Conservation (phyloP, 2,888 invertebrate genomes). For the Branchellion lobata region DNA sequence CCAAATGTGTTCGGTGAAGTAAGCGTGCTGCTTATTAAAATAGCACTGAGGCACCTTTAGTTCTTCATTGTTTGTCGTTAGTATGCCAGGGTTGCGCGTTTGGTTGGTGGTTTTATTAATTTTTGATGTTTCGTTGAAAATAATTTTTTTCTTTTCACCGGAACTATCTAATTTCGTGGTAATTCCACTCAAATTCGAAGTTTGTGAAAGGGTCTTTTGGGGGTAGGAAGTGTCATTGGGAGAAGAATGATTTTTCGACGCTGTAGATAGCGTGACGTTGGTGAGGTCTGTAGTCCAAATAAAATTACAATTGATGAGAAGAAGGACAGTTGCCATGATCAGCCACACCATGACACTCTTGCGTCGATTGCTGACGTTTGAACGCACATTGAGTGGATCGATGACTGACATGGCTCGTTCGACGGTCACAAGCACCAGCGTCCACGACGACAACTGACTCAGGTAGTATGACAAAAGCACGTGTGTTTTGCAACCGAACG, state of each 20-base stretch:
- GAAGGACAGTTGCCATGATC: neutral
- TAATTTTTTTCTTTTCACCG: no score
- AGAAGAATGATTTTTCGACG: neutral
- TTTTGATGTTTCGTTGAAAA: no score
- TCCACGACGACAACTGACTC: constrained; percentile 39
- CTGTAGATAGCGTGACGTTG: neutral
- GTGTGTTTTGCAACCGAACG: constrained; percentile 28
- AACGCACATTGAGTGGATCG: constrained; percentile 27
- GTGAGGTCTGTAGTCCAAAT: constrained; percentile 31
- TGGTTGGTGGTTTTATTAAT: neutral
- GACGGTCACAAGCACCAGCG: constrained; percentile 35
- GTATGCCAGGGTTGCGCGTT: neutral
- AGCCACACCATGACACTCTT: constrained; percentile 19
- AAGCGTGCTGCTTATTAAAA: neutral
- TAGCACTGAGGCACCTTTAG: neutral
- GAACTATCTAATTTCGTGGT: no score
- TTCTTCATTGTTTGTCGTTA: neutral
- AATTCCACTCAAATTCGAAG: no score
- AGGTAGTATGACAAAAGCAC: constrained; percentile 25
- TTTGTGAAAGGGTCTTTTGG: no score
- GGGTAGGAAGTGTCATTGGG: neutral
- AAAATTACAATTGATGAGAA: constrained; percentile 34
- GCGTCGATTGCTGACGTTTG: constrained; percentile 12
- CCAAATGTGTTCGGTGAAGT: constrained; percentile 7
- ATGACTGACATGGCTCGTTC: constrained; percentile 41